Conservation (phyloP, 1,140 invertebrate genomes). For the Drosophila pectinifera region DNA sequence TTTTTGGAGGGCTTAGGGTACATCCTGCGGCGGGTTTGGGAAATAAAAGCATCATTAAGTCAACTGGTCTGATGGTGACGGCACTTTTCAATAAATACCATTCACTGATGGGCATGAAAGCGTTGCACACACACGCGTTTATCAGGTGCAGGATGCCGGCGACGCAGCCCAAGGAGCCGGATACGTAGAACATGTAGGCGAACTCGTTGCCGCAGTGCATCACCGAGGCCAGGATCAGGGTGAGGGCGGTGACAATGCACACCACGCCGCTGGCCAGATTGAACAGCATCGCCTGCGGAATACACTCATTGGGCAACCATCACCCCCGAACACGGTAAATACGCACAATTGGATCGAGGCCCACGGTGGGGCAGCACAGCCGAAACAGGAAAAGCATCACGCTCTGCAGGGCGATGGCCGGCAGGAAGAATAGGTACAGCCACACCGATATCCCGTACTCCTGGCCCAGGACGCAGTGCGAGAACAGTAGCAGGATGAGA, state of each 20-base stretch:
- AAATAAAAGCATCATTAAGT: background rate
- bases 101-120: slow-evolving; percentile 47
- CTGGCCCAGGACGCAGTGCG: slow-evolving; percentile 50
- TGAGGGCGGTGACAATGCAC: slow-evolving; percentile 19
- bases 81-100: slow-evolving; percentile 47
- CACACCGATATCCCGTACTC: slow-evolving; percentile 58
- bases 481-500: slow-evolving; percentile 21
- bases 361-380: slow-evolving; percentile 44
- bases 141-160: slow-evolving; percentile 58
- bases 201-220: slow-evolving; percentile 55
- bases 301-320: slow-evolving; percentile 1
- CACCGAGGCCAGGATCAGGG: slow-evolving; percentile 42
- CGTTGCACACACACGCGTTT: slow-evolving; percentile 58
- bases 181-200: slow-evolving; percentile 30
- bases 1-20: slow-evolving; percentile 26
- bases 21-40: background rate
- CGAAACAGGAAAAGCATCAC: slow-evolving; percentile 31
- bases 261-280: slow-evolving; percentile 49
- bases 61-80: background rate
- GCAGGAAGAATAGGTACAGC: slow-evolving; percentile 38
- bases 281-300: slow-evolving; percentile 55
- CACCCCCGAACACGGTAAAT: background rate
- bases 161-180: slow-evolving; percentile 28
- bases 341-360: slow-evolving; percentile 72
- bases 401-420: slow-evolving; percentile 34